These are phyloP conservation scores for Crotalus viridis DNA, from an alignment of 2,113 vertebrate genomes.

Conservation along the genomic window DNA sequence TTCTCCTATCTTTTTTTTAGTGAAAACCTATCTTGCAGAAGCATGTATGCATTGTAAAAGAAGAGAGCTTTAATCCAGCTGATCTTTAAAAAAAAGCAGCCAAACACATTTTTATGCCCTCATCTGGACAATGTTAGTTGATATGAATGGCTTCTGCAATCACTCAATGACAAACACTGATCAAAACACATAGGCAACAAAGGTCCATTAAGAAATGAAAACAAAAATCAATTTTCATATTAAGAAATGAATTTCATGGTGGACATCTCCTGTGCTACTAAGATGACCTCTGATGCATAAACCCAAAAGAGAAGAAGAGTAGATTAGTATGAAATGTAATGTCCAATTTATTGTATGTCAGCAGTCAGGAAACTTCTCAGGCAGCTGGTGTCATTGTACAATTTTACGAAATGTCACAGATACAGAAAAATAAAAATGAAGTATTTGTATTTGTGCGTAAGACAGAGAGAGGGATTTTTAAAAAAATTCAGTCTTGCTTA, in stretches of 20 bases:
- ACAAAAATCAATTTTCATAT: fast-evolving
- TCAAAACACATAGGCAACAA: background rate
- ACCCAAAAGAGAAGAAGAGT: background rate
- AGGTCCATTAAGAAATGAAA: fast-evolving
- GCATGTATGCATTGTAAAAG: constrained; percentile 33
- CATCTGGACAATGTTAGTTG: constrained; percentile 25
- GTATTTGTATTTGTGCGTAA: background rate
- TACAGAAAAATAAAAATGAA: background rate
- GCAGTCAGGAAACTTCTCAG: background rate
- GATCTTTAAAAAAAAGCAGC: constrained; percentile 47
- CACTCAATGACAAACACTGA: background rate
- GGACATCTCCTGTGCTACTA: background rate
- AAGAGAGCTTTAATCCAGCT: constrained; percentile 20
- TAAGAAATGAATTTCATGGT: background rate
- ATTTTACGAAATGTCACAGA: background rate
- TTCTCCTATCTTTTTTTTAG: background rate
- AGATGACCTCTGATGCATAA: background rate
- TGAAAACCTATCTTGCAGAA: constrained; percentile 36
- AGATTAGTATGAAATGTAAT: background rate
- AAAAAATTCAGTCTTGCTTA: background rate
- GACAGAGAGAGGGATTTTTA: background rate
- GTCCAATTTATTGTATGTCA: background rate
- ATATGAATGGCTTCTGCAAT: background rate
- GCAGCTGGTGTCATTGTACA: background rate
- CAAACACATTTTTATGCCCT: constrained; percentile 13